These are phyloP conservation scores for Limnephilus rhombicus DNA, from an alignment of 2,888 invertebrate species.

Conservation along the genomic window DNA sequence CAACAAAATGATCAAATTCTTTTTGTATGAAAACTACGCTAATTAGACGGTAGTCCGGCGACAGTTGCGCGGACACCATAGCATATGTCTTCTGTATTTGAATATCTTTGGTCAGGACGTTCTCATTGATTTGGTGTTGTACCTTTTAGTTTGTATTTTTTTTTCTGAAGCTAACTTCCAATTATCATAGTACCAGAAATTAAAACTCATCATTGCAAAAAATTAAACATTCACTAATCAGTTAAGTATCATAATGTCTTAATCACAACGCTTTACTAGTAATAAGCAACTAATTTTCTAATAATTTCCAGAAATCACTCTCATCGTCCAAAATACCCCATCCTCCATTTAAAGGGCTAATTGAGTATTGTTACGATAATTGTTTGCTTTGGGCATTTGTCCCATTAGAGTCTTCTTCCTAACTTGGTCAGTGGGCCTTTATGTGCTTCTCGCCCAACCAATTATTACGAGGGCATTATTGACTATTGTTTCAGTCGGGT, in stretches of 20 bases:
- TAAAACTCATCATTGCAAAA: background rate
- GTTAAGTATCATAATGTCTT: background rate
- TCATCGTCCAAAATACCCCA: background rate
- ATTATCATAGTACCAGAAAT: background rate
- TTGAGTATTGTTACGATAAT: constrained; percentile 13
- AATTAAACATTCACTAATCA: background rate
- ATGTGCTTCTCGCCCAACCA: constrained; percentile 2
- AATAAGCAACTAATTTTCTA: background rate
- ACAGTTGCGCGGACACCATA: too few relatives aligned
- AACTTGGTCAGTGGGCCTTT: constrained; percentile 19
- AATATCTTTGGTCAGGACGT: too few relatives aligned
- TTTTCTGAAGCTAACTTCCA: background rate
- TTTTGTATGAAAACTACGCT: too few relatives aligned
- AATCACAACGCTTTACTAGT: background rate
- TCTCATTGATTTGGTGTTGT: too few relatives aligned
- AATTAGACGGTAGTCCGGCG: too few relatives aligned
- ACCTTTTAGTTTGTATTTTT: too few relatives aligned
- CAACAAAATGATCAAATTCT: too few relatives aligned
- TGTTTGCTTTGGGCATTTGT: constrained; percentile 7
- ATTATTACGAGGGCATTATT: background rate
- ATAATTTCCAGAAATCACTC: constrained; percentile 16
- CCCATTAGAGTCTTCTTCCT: background rate
- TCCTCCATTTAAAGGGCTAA: background rate
- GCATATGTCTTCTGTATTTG: too few relatives aligned
- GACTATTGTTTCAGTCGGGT: background rate